Conservation (phyloP, 2,797 vertebrate species). For the Paguma larvata region DNA sequence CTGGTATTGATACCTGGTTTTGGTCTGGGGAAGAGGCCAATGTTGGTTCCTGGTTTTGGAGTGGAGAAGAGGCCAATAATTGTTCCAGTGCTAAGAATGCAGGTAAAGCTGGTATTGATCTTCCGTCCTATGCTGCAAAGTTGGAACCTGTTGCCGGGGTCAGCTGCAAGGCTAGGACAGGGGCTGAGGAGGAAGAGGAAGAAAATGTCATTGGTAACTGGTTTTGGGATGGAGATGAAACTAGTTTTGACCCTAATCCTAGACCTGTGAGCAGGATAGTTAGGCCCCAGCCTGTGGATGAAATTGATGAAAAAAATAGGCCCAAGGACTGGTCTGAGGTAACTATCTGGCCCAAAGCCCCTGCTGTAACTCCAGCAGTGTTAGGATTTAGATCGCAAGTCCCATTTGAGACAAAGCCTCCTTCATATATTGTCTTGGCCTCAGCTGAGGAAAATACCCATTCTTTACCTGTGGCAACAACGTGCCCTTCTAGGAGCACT, state of each 20-base stretch:
- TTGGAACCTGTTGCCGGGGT: neutral
- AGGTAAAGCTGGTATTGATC: conserved; percentile 29
- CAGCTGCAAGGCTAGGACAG: conserved; percentile 41
- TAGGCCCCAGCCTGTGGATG: conserved; percentile 73
- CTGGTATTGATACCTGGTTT: conserved; percentile 58
- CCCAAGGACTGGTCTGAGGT: conserved; percentile 82
- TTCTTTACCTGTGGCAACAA: conserved; percentile 7
- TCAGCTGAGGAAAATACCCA: conserved; percentile 55
- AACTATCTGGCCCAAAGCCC: conserved; percentile 79
- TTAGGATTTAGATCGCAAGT: conserved; percentile 71
- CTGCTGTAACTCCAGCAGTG: conserved; percentile 76
- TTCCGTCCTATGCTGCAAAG: neutral
- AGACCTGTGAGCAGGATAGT: conserved; percentile 75
- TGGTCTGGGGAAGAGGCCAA: conserved; percentile 60
- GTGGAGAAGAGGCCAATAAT: conserved; percentile 58
- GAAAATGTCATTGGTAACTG: conserved; percentile 80
- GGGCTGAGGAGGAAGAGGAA: conserved; percentile 74
- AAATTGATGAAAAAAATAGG: conserved; percentile 81
- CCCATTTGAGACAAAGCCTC: conserved; percentile 47
- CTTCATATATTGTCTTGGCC: conserved; percentile 74
- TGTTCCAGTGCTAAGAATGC: conserved; percentile 38
- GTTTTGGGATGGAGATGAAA: conserved; percentile 84
- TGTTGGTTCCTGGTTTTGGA: conserved; percentile 56
- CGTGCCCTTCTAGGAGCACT: neutral
- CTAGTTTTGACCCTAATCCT: conserved; percentile 80